phyloP scores from a whole-genome alignment of 2,888 invertebrate species.

The Cordilura impudica region DNA sequence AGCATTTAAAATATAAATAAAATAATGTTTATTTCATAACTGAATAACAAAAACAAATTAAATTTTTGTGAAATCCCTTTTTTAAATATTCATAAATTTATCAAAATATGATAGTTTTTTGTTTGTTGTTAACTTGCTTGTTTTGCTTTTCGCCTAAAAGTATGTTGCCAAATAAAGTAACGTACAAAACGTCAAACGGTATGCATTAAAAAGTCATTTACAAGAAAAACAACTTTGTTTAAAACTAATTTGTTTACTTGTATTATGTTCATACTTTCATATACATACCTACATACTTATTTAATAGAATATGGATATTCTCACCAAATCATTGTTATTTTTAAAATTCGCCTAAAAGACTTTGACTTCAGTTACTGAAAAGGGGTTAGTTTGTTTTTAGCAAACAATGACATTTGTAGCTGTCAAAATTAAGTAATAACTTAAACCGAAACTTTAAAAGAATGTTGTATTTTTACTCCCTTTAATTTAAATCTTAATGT shows the following conservation, averaged over 20 bases:
- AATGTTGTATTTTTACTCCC: no score
- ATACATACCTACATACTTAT: no score
- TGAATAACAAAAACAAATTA: neutral
- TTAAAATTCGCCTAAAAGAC: neutral
- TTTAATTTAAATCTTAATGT: no score
- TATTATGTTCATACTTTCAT: neutral
- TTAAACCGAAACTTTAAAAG: no score
- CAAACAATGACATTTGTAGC: constrained; percentile 23
- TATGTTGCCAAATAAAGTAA: constrained; percentile 43
- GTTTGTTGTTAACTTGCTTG: constrained; percentile 8
- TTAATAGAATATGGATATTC: neutral
- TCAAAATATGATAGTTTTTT: constrained; percentile 27
- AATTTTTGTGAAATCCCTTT: neutral
- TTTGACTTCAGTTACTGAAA: neutral
- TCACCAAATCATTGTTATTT: constrained; percentile 17
- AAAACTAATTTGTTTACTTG: constrained; percentile 26
- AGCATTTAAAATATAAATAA: neutral
- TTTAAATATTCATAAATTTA: neutral
- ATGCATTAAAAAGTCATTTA: constrained; percentile 45
- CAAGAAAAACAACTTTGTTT: constrained; percentile 1
- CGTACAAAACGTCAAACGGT: constrained; percentile 7
- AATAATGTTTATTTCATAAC: neutral
- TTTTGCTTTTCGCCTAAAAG: constrained; percentile 34
- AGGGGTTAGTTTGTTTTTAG: constrained; percentile 11
- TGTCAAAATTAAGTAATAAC: constrained; percentile 6